Percentiles rank a stretch among this genome's conserved stretches.
Evolutionary conservation across 2,797 vertebrate genomes (phyloP).

Genomic region (Amniataba percoides): DNA sequence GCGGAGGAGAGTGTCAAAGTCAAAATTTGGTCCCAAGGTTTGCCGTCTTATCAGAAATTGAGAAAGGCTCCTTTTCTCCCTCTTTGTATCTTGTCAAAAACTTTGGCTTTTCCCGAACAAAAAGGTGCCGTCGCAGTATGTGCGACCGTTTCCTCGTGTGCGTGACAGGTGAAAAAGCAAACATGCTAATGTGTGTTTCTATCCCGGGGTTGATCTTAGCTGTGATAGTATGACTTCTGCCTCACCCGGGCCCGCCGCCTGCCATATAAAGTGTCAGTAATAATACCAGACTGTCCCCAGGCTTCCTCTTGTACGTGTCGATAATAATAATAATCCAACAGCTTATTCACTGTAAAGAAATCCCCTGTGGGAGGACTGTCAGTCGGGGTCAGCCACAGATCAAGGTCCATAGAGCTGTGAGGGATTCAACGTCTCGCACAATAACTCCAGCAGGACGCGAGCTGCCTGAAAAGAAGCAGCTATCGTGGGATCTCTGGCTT

Average conservation of each 20-base stretch:
- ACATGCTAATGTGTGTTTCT: conserved; percentile 2
- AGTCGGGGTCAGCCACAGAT: conserved; percentile 9
- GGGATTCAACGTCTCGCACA: not conserved
- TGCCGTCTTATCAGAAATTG: conserved; percentile 43
- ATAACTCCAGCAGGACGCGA: not conserved
- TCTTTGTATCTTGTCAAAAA: conserved; percentile 29
- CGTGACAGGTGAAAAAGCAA: conserved; percentile 2
- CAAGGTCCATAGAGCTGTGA: not conserved
- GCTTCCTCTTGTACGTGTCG: not conserved
- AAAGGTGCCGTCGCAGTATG: not conserved
- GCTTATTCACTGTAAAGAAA: not conserved
- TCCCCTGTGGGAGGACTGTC: not conserved
- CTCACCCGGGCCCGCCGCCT: not conserved
- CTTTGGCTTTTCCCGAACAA: conserved; percentile 1
- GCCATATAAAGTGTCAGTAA: not conserved
- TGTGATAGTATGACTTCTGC: conserved; percentile 18
- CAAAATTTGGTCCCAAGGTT: conserved; percentile 47
- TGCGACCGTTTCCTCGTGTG: not conserved
- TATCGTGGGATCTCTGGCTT: not conserved
- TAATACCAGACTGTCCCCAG: conserved; percentile 6
- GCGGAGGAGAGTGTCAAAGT: conserved; percentile 53
- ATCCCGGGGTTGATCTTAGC: not conserved
- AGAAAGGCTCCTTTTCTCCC: conserved; percentile 13
- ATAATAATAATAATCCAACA: conserved; percentile 7
- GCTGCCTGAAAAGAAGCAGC: not conserved